phyloP scores from a whole-genome alignment of 2,888 invertebrate genomes.

The Alloplasta piceator region DNA sequence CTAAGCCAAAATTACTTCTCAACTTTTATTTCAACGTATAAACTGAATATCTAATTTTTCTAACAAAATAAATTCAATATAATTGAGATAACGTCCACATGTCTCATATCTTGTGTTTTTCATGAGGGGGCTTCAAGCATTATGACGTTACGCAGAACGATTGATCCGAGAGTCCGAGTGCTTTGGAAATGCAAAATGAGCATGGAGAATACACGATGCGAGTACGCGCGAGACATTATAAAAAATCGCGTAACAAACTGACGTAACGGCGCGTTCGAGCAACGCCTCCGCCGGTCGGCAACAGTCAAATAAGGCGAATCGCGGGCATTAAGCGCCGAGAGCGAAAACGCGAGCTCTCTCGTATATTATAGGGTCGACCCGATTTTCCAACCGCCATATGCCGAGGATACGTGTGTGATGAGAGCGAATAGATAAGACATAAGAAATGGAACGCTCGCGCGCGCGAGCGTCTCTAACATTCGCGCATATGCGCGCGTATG shows the following conservation, averaged over 20 bases:
- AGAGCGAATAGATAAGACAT: conserved; percentile 64
- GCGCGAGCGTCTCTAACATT: conserved; percentile 44
- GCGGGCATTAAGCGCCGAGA: conserved; percentile 29
- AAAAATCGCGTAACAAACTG: conserved; percentile 61
- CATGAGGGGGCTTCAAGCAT: too few species aligned
- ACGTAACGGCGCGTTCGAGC: conserved; percentile 63
- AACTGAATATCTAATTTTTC: too few species aligned
- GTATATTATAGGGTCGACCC: conserved; percentile 45
- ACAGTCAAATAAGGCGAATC: conserved; percentile 67
- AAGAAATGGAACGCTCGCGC: conserved; percentile 64
- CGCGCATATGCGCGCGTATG: conserved; percentile 18
- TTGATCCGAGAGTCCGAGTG: too few species aligned
- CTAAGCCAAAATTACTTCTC: too few species aligned
- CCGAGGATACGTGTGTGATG: conserved; percentile 58
- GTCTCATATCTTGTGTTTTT: too few species aligned
- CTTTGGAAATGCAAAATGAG: too few species aligned
- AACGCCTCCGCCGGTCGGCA: conserved; percentile 64
- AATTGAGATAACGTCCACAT: too few species aligned
- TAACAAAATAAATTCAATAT: too few species aligned
- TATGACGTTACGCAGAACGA: too few species aligned
- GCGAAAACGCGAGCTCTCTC: conserved; percentile 18
- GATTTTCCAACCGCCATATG: conserved; percentile 53
- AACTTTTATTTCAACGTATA: too few species aligned
- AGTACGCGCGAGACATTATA: conserved; percentile 24
- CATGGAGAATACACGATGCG: background rate